Evolutionary conservation across 2,113 vertebrate genomes (phyloP), one percentile per base, ranked within the genome.

Genomic region (Datnioides undecimradiatus): DNA sequence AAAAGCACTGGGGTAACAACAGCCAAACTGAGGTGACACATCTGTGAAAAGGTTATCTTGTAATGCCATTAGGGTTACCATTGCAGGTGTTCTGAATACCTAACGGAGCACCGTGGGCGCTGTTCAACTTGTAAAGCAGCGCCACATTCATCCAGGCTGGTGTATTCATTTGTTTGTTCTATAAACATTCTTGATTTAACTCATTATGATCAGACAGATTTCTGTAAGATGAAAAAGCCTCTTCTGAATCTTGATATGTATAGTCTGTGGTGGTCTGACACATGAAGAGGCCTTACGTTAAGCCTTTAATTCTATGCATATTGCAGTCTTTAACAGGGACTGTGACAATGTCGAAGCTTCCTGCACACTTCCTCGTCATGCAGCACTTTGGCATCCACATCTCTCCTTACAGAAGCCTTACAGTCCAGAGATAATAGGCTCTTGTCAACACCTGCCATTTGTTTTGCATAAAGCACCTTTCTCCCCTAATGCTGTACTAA

Each of bases 191-290:
- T 79, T 48, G 40, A 40, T 63, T 79, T 16, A 48, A 75, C 68
- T 64, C 38, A 33, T 54, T 2, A 40, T 8, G 1, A 76, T 58
- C 69, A 66, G 59, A 19, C 43, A 46, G 72, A 69, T 54, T 71
- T 29, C 34, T 14, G 41, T 64, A 27, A 60, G 74, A 51, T 31
- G 33, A 63, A 41, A 58, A 65, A 58, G 51, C 65, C 63, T 79
- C 70, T 66, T 58, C 66, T 54, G 52, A 66, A 63, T 85, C 6
- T 58, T 76, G 87, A 91, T 92, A 91, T 84, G 87, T 83, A 57
- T 74, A 57, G 62, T 80, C 36, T 65, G 16, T 23, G 52, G 16
- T 25, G 6, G 14, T 38, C 10, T 29, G 43, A 31, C 63, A 43
- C 33, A 29, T 3, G 31, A 54, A 25, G 58, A 73, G 51, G 74